Evolutionary conservation across 2,113 vertebrate genomes (phyloP).

Genomic region (Struthidea cinerea): DNA sequence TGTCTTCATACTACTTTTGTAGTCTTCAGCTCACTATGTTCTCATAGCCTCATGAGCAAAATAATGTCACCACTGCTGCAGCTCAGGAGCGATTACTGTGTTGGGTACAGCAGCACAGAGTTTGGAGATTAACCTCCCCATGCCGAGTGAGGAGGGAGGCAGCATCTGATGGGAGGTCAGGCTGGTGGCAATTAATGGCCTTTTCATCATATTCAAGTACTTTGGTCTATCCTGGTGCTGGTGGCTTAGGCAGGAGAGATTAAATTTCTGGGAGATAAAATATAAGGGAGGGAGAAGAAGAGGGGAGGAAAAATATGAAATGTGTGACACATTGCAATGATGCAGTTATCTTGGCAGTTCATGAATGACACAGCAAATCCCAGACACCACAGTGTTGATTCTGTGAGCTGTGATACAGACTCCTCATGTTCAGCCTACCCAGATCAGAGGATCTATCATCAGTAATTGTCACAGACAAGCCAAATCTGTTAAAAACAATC

Average conservation of each 20-base stretch:
- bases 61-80: background rate
- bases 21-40: background rate
- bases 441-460: background rate
- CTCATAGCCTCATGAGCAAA: background rate
- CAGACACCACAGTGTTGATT: background rate
- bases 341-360: slow-evolving; percentile 14
- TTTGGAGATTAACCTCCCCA: background rate
- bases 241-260: background rate
- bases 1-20: background rate
- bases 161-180: background rate
- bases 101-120: background rate
- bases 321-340: background rate
- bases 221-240: background rate
- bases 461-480: background rate
- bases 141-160: background rate
- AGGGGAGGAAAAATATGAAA: background rate
- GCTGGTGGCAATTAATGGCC: background rate
- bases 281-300: background rate
- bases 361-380: slow-evolving; percentile 21
- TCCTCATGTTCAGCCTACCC: background rate
- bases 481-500: background rate
- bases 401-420: background rate
- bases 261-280: slow-evolving; percentile 20
- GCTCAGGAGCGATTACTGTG: background rate
- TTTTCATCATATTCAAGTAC: background rate